Evolutionary conservation across 2,113 vertebrate species (phyloP).

Genomic region (Esox niger): DNA sequence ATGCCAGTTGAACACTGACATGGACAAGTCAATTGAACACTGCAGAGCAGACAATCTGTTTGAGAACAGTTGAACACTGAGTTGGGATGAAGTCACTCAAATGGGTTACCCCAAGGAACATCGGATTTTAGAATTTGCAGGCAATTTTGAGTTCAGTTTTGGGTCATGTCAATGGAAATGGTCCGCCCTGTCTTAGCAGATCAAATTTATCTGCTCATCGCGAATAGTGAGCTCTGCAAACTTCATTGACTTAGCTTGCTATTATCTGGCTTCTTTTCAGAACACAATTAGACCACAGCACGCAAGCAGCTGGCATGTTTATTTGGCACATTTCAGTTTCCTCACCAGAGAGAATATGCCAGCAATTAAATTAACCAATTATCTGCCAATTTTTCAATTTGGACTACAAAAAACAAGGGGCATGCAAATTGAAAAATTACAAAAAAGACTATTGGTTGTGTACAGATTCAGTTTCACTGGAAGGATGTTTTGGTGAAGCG

Average conservation of each 20-base stretch:
- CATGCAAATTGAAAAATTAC: slow-evolving; percentile 37
- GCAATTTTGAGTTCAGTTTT: background rate
- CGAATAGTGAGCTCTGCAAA: slow-evolving; percentile 49
- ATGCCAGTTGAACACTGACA: background rate
- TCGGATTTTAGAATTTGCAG: background rate
- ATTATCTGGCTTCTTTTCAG: slow-evolving; percentile 18
- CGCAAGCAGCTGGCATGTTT: slow-evolving; percentile 48
- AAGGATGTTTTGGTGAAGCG: no score
- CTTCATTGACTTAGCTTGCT: slow-evolving; percentile 40
- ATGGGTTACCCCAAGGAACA: background rate
- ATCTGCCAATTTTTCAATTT: slow-evolving; percentile 41
- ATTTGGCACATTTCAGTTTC: slow-evolving; percentile 24
- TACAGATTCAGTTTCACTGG: slow-evolving; percentile 25
- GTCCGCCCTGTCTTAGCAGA: slow-evolving; percentile 6
- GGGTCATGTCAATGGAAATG: background rate
- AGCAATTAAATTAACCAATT: slow-evolving; percentile 52
- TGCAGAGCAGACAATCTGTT: background rate
- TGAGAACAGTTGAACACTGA: background rate
- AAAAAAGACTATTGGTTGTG: slow-evolving; percentile 42
- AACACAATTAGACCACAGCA: slow-evolving; percentile 8
- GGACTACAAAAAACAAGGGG: slow-evolving; percentile 17
- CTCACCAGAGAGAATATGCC: slow-evolving; percentile 39
- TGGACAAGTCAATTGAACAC: background rate
- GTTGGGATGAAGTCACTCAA: background rate
- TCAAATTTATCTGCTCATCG: slow-evolving; percentile 7